Base-by-base conservation (phyloP, 2,888 invertebrate species). In the Ochlodes sylvanus region DNA sequence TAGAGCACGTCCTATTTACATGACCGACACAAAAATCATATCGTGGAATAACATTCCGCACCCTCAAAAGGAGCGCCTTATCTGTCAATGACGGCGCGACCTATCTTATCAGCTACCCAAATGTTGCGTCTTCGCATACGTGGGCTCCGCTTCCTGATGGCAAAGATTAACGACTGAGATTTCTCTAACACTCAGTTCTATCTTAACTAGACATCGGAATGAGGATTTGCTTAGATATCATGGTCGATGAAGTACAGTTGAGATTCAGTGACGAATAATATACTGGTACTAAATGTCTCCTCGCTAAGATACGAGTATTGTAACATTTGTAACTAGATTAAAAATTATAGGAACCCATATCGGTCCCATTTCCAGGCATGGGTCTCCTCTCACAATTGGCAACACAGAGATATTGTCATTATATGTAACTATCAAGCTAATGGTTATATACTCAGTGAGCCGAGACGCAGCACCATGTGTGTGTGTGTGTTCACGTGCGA, bases 1-100 rank as follows among this genome's bases (percentile, higher is more conserved):
- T 38, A 38, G 9, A 15, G 15, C 15, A 6, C 44, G 15, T 44
- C 15, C 44, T 47, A 47, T 19, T 47, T 47, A 47, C 47, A 47
- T 47, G 17, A 44, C 17, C 47, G 17, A 19, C 47, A 19, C 47
- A 7, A 47, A 47, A 47, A 47, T 47, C 47, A 10, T 47, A 19
- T 47, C 47, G 7, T 47, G 19, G 47, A 19, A 19, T n/a, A 17
- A 47, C 27, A 67, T 60, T 50, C 57, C 15, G 52, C 47, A 61
- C 62, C 57, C 63, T 70, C 70, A 34, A 68, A 70, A 69, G 70
- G 69, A 60, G 60, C 21, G 52, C 42, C 57, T 71, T 73, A 73
- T 73, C 73, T 70, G 68, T 66, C 69, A 67, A 69, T 60, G 69
- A 52, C 70, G 58, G 44, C 62, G 54, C 69, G 68, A 72, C 68